phyloP scores from a whole-genome alignment of 2,113 vertebrate genomes.

The Mystacornis crossleyi region DNA sequence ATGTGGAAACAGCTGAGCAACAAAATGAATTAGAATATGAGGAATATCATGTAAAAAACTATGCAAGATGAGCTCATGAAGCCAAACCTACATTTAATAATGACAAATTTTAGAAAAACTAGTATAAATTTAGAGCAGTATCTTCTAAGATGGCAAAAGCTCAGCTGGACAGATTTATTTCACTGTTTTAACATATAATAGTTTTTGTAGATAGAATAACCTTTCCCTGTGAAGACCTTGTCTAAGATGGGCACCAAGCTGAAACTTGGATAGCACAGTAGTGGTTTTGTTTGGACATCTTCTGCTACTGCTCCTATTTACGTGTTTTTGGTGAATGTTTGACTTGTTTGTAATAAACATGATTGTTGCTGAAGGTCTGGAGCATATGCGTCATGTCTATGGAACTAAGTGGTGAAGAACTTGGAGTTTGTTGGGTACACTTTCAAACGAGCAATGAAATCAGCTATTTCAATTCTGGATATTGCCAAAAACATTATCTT shows the following conservation, averaged over 20 bases:
- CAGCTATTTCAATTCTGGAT: neutral
- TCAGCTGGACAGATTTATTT: neutral
- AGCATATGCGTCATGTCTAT: neutral
- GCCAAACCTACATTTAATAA: neutral
- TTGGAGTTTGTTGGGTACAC: neutral
- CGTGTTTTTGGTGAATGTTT: neutral
- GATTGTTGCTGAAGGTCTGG: neutral
- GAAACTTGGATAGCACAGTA: neutral
- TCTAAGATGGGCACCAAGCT: neutral
- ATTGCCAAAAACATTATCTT: neutral
- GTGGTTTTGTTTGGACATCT: slow-evolving; percentile 45
- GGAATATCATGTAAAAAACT: neutral
- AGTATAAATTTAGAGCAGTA: neutral
- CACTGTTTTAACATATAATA: neutral
- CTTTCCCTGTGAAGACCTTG: neutral
- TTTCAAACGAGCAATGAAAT: neutral
- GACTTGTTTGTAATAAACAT: slow-evolving; percentile 19
- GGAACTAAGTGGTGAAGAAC: neutral
- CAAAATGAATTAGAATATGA: neutral
- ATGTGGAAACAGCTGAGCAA: neutral
- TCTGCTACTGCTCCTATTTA: slow-evolving; percentile 35
- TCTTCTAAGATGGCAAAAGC: neutral
- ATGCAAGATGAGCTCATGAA: neutral
- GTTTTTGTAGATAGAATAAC: neutral
- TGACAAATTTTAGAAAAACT: neutral